Conservation (phyloP, 2,888 invertebrate genomes). For the Tanytarsus gracilentus region DNA sequence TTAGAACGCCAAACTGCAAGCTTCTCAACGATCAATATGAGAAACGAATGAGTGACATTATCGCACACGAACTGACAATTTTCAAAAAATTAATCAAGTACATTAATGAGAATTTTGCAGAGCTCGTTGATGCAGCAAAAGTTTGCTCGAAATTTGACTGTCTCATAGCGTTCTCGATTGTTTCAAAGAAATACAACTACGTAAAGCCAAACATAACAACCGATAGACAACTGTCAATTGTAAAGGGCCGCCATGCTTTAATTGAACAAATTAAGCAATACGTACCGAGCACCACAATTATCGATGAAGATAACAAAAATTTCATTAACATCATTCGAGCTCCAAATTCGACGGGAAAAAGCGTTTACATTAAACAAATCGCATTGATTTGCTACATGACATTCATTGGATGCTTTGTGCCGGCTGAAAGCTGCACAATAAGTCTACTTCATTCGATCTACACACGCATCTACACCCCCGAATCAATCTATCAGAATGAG, state of each 20-base stretch:
- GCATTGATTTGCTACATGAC: slow-evolving; percentile 74
- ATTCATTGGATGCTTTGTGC: slow-evolving; percentile 83
- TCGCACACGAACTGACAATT: slow-evolving; percentile 69
- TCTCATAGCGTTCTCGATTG: slow-evolving; percentile 41
- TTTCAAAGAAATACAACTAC: slow-evolving; percentile 38
- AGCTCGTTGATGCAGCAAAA: slow-evolving; percentile 50
- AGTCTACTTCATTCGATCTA: slow-evolving; percentile 64
- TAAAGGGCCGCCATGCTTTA: slow-evolving; percentile 34
- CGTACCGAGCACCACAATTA: slow-evolving; percentile 31
- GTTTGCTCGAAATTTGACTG: slow-evolving; percentile 39
- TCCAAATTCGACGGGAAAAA: slow-evolving; percentile 88
- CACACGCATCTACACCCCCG: slow-evolving; percentile 64
- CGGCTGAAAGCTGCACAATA: slow-evolving; percentile 64
- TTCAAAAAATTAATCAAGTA: slow-evolving; percentile 57
- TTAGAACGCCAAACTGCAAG: slow-evolving; percentile 41
- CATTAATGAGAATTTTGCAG: slow-evolving; percentile 50
- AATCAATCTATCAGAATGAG: slow-evolving; percentile 67
- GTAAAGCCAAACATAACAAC: slow-evolving; percentile 39
- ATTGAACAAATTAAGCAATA: slow-evolving; percentile 30
- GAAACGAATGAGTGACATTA: slow-evolving; percentile 68
- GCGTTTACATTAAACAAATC: slow-evolving; percentile 79
- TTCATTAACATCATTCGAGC: slow-evolving; percentile 74
- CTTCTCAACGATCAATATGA: slow-evolving; percentile 70
- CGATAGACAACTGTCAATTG: slow-evolving; percentile 38
- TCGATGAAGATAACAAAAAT: slow-evolving; percentile 40